Evolutionary conservation across 2,888 invertebrate species (phyloP).

Genomic region (Trichacis sp.): DNA sequence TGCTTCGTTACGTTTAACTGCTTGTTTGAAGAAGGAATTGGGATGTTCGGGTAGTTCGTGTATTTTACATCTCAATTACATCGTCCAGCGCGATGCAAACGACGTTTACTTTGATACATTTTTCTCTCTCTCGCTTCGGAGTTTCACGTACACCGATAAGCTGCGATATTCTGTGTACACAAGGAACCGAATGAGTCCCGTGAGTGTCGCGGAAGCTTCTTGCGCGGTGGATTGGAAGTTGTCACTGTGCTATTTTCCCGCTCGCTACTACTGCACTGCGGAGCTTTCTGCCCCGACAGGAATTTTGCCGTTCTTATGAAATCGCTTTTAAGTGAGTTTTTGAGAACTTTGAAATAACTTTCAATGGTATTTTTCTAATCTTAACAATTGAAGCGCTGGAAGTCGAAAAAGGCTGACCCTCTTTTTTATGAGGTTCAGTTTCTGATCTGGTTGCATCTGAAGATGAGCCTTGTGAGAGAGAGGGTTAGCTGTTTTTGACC

Average conservation of each 20-base stretch:
- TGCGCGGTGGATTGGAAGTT: conserved; percentile 5
- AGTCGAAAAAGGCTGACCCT: too few relatives aligned
- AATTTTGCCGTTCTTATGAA: not conserved
- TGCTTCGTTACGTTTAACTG: not conserved
- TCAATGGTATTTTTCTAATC: too few relatives aligned
- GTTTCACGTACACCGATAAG: not conserved
- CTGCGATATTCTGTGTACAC: not conserved
- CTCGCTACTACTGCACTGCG: not conserved
- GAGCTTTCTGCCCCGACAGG: not conserved
- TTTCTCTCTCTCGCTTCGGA: not conserved
- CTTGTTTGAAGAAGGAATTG: not conserved
- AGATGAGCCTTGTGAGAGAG: too few relatives aligned
- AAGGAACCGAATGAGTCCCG: conserved; percentile 1
- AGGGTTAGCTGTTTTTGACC: too few relatives aligned
- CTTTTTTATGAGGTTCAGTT: too few relatives aligned
- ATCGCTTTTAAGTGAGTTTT: too few relatives aligned
- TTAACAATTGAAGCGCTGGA: too few relatives aligned
- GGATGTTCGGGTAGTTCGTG: not conserved
- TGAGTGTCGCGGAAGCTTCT: not conserved
- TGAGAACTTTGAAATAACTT: too few relatives aligned
- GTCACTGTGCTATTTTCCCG: not conserved
- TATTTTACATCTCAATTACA: not conserved
- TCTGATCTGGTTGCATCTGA: too few relatives aligned
- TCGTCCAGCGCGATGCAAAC: not conserved
- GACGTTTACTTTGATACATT: not conserved